Base-by-base conservation (phyloP, 2,888 invertebrate species). In the Elgonia sp. region DNA sequence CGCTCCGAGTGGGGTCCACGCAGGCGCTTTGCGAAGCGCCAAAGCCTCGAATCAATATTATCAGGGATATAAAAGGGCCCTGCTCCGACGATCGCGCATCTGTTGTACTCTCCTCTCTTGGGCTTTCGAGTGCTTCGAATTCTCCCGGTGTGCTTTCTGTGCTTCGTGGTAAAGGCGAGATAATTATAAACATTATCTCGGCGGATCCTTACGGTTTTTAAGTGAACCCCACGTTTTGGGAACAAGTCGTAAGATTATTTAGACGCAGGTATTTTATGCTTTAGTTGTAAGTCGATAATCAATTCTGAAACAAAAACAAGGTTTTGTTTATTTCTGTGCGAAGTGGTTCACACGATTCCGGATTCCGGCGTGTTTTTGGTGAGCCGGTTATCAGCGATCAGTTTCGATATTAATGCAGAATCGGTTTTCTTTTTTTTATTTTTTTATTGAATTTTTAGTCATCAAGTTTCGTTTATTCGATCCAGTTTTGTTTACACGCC, bases 1-100 rank as follows among this genome's bases (percentile, higher is more conserved):
- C 81, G 86, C 69, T 67, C 69, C 76, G 39, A 77, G 70, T 70
- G 79, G 84, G 84, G 84, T 57, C 57, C 29, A 42, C 82, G 86
- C 86, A 55, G 29, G 82, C 86, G 86, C 77, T 4, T 0, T 29
- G 2, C 21, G 29, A 3, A 14, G 60, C 50, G 55, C 69, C 29
- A 29, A 63, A 76, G 86, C 76, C 42, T 18, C 62, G 76, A 80
- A 85, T 85, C 85, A 85, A 85, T 79, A 85, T 85, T 80, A 85
- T 79, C 85, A 85, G 85, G 85, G 85, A 79, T 84, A 84, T 77
- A 84, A 84, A 84, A 84, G 84, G 79, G 72, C 65, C 79, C 79
- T 72, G 72, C 79, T 55, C 62, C 37, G 60, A 29, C 77, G 72
- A 70, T 70, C 70, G 70, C 70, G 77, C 84, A 77, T 84, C 84